phyloP scores from a whole-genome alignment of 2,113 vertebrate genomes.

The Grammatotria lemairii region DNA sequence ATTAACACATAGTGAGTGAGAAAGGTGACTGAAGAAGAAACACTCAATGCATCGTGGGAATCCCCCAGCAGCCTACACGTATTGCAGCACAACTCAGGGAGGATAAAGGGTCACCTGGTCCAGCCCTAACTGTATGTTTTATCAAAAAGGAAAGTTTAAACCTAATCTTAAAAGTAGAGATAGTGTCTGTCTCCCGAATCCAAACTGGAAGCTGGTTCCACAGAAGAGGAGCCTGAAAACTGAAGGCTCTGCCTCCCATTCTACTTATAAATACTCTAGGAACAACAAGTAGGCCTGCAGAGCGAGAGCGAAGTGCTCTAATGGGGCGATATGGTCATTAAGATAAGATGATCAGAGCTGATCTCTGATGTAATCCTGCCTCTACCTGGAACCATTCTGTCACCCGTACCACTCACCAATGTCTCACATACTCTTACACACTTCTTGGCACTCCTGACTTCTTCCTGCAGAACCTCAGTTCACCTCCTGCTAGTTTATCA shows the following conservation, averaged over 20 bases:
- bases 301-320: accelerated
- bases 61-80: accelerated
- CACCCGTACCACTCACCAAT: neutral
- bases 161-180: neutral
- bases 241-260: neutral
- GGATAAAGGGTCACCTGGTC: neutral
- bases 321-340: neutral
- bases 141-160: accelerated
- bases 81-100: accelerated
- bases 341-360: neutral
- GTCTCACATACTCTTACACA: neutral
- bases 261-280: neutral
- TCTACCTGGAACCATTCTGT: neutral
- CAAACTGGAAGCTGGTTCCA: neutral
- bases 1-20: neutral
- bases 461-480: neutral
- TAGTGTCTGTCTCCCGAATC: neutral
- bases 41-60: neutral
- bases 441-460: neutral
- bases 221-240: neutral
- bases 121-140: neutral
- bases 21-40: accelerated
- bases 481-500: neutral
- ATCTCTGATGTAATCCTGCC: neutral
- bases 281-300: neutral